Evolutionary conservation across 2,888 invertebrate species (phyloP).

Genomic region (Criorhina ranunculi): DNA sequence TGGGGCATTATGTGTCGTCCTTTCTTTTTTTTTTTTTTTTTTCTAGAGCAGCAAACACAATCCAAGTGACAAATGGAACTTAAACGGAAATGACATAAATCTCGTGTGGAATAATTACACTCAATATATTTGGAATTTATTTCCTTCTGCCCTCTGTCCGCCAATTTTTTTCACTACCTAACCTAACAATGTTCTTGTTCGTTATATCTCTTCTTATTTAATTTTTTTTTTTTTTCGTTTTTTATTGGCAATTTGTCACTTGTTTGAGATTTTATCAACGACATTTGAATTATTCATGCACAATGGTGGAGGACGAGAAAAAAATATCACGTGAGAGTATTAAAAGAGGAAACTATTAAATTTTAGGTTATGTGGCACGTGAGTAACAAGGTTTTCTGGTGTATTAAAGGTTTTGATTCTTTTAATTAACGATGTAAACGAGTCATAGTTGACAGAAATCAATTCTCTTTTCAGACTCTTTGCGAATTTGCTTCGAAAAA

Average conservation of each 20-base stretch:
- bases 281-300: conserved; percentile 66
- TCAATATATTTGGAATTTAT: conserved; percentile 47
- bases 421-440: no score
- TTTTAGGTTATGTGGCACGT: conserved; percentile 28
- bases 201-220: neutral
- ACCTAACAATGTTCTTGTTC: conserved; percentile 37
- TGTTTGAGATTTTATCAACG: conserved; percentile 65
- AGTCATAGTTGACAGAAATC: no score
- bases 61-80: conserved; percentile 38
- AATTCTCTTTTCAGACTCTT: no score
- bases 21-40: no score
- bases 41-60: neutral
- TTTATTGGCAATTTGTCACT: conserved; percentile 69
- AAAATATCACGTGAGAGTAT: conserved; percentile 8
- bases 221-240: conserved; percentile 38
- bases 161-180: conserved; percentile 41
- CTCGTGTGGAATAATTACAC: conserved; percentile 62
- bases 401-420: no score
- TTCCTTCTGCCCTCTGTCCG: conserved; percentile 24
- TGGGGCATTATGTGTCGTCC: no score
- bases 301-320: neutral
- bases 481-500: no score
- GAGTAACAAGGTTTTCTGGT: conserved; percentile 7
- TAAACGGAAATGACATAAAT: conserved; percentile 63
- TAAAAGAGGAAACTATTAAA: neutral